These are phyloP conservation scores for Leptinotarsa defecta DNA, from an alignment of 1,140 invertebrate genomes.

Conservation along the genomic window DNA sequence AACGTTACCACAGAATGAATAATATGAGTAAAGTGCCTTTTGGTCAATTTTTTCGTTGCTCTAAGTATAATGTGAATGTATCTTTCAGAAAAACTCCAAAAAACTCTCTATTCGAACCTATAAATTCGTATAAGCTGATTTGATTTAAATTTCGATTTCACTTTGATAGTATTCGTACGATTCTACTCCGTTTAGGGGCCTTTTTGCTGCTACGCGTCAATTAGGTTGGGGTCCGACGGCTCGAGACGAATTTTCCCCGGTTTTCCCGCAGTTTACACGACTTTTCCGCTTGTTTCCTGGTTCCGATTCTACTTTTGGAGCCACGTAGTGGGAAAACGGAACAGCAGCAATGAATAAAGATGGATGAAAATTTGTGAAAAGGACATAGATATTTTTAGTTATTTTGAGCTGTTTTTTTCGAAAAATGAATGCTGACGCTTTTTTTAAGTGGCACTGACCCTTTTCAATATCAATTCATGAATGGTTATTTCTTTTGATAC, in stretches of 20 bases:
- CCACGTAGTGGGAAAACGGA: not conserved
- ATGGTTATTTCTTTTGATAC: too few relatives aligned
- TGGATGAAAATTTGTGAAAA: not conserved
- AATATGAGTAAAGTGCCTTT: too few relatives aligned
- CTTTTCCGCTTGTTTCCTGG: conserved; percentile 32
- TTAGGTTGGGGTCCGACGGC: conserved; percentile 33
- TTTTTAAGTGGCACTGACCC: too few relatives aligned
- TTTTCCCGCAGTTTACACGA: conserved; percentile 35
- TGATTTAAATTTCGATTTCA: conserved; percentile 37
- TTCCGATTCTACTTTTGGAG: conserved; percentile 26
- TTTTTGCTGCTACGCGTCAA: conserved; percentile 19
- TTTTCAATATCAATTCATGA: too few relatives aligned
- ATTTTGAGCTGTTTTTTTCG: too few relatives aligned
- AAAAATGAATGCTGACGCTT: too few relatives aligned
- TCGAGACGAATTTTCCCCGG: conserved; percentile 26
- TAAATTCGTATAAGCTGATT: not conserved
- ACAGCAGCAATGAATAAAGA: conserved; percentile 24
- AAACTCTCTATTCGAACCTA: not conserved
- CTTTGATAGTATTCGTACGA: conserved; percentile 27
- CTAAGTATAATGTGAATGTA: too few relatives aligned
- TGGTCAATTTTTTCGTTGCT: too few relatives aligned
- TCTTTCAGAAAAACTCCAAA: not conserved
- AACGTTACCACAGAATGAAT: too few relatives aligned
- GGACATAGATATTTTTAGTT: too few relatives aligned
- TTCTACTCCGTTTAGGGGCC: conserved; percentile 25